A percentile compares a stretch with the other conserved stretches of the same genome.
Evolutionary conservation across 2,797 vertebrate species (phyloP).

Genomic region (Platyrinchus mystaceus): DNA sequence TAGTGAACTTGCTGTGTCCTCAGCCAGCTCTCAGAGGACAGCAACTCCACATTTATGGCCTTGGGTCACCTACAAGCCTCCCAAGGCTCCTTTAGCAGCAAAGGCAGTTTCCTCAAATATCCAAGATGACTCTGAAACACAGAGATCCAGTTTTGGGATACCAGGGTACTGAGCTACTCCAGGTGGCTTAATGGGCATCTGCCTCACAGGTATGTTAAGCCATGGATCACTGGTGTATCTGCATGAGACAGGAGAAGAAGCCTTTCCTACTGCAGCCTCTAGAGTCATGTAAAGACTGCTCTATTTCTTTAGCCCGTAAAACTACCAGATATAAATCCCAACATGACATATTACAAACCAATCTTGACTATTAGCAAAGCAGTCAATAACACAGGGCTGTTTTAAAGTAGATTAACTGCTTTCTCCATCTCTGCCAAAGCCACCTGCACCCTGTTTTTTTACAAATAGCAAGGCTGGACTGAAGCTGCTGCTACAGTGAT

Average conservation of each 20-base stretch:
- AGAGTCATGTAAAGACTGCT: not conserved
- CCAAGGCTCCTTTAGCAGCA: not conserved
- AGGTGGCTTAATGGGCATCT: not conserved
- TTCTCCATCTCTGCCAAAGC: not conserved
- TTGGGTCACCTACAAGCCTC: not conserved
- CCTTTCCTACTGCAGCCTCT: not conserved
- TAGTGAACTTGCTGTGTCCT: not conserved
- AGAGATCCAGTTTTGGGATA: accelerated
- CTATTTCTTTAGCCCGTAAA: not conserved
- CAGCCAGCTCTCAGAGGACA: not conserved
- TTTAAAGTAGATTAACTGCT: not conserved
- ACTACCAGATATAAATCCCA: not conserved
- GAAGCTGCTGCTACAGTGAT: not conserved
- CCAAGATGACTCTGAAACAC: not conserved
- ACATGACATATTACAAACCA: not conserved
- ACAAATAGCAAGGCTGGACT: not conserved
- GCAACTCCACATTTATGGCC: accelerated
- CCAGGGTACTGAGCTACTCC: not conserved
- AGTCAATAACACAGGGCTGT: not conserved
- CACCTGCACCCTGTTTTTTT: not conserved
- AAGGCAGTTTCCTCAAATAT: not conserved
- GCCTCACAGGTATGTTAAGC: not conserved
- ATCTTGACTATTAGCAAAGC: not conserved
- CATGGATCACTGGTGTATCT: not conserved
- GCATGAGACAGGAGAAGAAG: not conserved